These are phyloP conservation scores for Siderastrea siderea DNA, from an alignment of 92 coral and sea anemone species.

Conservation along the genomic window DNA sequence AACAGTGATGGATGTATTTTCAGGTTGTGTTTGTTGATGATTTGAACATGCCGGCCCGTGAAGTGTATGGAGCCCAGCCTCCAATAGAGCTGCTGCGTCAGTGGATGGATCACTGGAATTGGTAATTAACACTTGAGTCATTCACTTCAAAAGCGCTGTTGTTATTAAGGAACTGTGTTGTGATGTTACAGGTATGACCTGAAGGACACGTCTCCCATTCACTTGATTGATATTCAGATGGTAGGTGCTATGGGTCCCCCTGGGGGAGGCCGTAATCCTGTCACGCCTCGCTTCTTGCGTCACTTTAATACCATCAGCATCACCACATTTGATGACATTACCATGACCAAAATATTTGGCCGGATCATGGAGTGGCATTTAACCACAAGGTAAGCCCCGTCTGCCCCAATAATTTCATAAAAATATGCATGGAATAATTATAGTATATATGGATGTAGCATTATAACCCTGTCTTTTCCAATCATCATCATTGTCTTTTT, in stretches of 20 bases:
- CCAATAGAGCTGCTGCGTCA: conserved; percentile 97
- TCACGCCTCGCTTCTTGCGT: conserved; percentile 96
- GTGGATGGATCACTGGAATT: conserved; percentile 99
- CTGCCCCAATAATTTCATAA: neutral
- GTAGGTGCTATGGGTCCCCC: conserved; percentile 99
- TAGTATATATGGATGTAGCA: too few species aligned
- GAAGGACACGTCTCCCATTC: conserved; percentile 98
- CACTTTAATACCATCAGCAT: conserved; percentile 98
- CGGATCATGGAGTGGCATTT: conserved; percentile 99
- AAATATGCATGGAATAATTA: too few species aligned
- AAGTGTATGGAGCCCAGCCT: conserved; percentile 98
- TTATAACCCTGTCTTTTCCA: too few species aligned
- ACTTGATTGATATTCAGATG: conserved; percentile 96
- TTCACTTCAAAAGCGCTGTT: neutral
- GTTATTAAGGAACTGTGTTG: neutral
- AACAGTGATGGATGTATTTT: neutral
- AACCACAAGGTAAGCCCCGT: conserved; percentile 79
- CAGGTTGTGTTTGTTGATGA: conserved; percentile 99
- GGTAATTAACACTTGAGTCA: conserved; percentile 61
- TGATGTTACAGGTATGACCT: conserved; percentile 87
- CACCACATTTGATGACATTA: conserved; percentile 94
- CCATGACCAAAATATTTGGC: conserved; percentile 97
- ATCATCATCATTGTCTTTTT: too few species aligned
- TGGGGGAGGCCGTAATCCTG: conserved; percentile 99
- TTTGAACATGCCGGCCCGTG: conserved; percentile 99